Conservation (phyloP, 2,113 vertebrate species). For the Craseonycteris thonglongyai region DNA sequence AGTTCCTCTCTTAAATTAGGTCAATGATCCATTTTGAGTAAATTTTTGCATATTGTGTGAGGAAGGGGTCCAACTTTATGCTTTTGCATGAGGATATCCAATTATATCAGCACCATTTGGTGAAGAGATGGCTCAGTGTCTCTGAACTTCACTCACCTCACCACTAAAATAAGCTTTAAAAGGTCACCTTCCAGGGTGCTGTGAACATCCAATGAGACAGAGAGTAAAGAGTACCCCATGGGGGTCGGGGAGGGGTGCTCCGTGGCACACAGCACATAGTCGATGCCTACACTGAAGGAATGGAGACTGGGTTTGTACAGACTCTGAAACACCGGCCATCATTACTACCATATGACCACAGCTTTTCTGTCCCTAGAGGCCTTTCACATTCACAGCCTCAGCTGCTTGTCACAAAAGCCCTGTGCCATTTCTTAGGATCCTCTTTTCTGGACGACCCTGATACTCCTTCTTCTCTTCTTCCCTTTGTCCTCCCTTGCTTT, state of each 20-base stretch:
- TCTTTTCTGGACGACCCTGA: not conserved
- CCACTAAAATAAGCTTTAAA: not conserved
- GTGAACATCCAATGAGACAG: not conserved
- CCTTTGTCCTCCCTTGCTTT: not conserved
- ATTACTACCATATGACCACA: not conserved
- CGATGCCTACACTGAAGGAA: not conserved
- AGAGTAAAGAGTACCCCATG: not conserved
- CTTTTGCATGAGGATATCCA: not conserved
- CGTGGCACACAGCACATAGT: not conserved
- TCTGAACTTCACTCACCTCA: not conserved
- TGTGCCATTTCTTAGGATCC: not conserved
- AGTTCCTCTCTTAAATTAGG: not conserved
- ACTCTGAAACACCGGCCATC: not conserved
- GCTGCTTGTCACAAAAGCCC: not conserved
- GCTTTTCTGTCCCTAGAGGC: too few species aligned
- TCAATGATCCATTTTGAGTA: not conserved
- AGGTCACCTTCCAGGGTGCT: not conserved
- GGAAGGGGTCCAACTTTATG: not conserved
- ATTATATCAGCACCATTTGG: not conserved
- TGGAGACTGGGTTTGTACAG: not conserved
- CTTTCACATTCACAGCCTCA: not conserved
- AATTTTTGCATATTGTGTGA: not conserved
- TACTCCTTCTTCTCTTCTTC: not conserved
- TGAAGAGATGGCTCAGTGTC: not conserved
- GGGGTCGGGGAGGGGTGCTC: fast-evolving